A percentile compares a stretch with the other conserved stretches of the same genome.
Conservation (phyloP, 1,140 invertebrate species). For the Meteorus sp. region DNA sequence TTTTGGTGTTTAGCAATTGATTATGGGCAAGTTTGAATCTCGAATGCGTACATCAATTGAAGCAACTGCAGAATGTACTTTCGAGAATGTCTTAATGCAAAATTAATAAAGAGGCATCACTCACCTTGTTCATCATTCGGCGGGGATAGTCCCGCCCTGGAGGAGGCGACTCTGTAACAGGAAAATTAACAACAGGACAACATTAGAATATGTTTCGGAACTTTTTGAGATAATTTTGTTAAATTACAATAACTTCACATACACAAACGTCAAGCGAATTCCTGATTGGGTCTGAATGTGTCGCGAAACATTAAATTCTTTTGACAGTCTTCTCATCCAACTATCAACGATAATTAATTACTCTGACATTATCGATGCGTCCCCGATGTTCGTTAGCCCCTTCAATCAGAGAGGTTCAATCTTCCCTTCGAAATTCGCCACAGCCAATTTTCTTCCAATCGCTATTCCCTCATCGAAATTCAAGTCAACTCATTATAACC, state of each 20-base stretch:
- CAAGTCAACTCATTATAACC: background rate
- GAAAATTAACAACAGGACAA: no score
- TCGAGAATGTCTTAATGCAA: no score
- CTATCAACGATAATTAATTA: slow-evolving; percentile 38
- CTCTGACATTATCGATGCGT: slow-evolving; percentile 34
- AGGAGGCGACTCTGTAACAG: slow-evolving; percentile 51
- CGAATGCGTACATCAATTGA: no score
- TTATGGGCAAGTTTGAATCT: no score
- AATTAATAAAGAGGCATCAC: no score
- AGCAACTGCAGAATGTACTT: no score
- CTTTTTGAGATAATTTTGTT: background rate
- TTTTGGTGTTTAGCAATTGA: no score
- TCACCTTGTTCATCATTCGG: slow-evolving; percentile 59
- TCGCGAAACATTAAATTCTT: background rate
- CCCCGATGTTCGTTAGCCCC: background rate
- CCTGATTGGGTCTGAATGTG: background rate
- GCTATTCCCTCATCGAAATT: background rate
- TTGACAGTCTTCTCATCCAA: slow-evolving; percentile 7
- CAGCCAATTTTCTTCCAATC: slow-evolving; percentile 7
- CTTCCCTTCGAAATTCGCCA: slow-evolving; percentile 12
- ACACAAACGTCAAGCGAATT: no score
- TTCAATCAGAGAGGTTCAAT: background rate
- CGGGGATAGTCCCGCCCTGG: slow-evolving; percentile 55
- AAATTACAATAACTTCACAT: background rate
- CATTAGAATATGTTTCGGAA: no score